phyloP scores from a whole-genome alignment of 2,888 invertebrate species.

The Germaria angustata region DNA sequence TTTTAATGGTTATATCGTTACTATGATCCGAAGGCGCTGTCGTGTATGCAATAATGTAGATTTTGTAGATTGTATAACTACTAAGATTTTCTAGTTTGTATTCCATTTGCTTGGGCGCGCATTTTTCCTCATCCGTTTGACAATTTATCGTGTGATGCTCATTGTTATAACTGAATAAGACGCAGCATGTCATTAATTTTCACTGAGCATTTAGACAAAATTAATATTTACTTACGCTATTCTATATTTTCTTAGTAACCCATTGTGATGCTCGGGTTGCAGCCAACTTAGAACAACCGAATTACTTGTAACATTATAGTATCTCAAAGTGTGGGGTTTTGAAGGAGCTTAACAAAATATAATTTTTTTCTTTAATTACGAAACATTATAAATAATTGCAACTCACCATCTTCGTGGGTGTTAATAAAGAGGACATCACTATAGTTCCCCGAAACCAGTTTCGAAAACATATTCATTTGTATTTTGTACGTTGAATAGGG shows the following conservation, averaged over 20 bases:
- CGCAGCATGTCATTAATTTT: background rate
- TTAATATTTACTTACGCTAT: slow-evolving; percentile 81
- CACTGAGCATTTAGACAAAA: background rate
- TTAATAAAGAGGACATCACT: slow-evolving; percentile 82
- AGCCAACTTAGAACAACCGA: slow-evolving; percentile 83
- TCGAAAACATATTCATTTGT: slow-evolving; percentile 83
- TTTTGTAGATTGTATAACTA: slow-evolving; percentile 85
- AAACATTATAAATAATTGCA: slow-evolving; percentile 33
- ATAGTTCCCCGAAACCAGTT: slow-evolving; percentile 81
- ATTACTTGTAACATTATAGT: slow-evolving; percentile 82
- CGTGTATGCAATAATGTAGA: slow-evolving; percentile 87
- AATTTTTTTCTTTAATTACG: background rate
- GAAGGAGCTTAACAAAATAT: slow-evolving; percentile 80
- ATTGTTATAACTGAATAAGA: slow-evolving; percentile 60
- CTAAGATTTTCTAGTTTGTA: slow-evolving; percentile 78
- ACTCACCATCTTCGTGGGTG: slow-evolving; percentile 85
- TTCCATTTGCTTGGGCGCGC: slow-evolving; percentile 39
- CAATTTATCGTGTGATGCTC: slow-evolving; percentile 65
- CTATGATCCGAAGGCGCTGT: slow-evolving; percentile 83
- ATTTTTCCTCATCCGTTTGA: slow-evolving; percentile 17
- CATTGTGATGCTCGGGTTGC: slow-evolving; percentile 86
- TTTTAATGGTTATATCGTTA: slow-evolving; percentile 81
- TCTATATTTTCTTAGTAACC: slow-evolving; percentile 85
- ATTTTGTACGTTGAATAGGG: slow-evolving; percentile 88
- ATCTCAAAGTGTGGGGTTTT: slow-evolving; percentile 81